Conservation (phyloP, 2,888 invertebrate genomes). For the Elegia similella region DNA sequence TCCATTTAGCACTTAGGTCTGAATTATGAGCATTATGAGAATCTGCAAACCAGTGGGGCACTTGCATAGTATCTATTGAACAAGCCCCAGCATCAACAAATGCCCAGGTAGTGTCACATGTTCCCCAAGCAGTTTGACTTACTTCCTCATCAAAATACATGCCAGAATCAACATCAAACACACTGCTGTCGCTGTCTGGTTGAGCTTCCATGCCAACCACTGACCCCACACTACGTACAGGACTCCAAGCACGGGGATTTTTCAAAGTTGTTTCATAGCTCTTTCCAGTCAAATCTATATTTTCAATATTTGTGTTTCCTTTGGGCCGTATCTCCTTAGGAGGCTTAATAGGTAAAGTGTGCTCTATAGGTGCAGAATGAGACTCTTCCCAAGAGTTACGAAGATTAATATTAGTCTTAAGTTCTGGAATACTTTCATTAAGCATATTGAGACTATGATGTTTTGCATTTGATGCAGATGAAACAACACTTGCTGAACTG, state of each 20-base stretch:
- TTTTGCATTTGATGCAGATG: slow-evolving; percentile 82
- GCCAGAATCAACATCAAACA: slow-evolving; percentile 90
- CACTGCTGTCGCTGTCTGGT: slow-evolving; percentile 91
- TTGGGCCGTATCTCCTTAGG: slow-evolving; percentile 56
- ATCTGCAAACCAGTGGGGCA: slow-evolving; percentile 90
- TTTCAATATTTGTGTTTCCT: slow-evolving; percentile 58
- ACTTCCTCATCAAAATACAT: slow-evolving; percentile 91
- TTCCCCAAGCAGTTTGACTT: slow-evolving; percentile 88
- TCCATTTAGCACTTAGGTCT: slow-evolving; percentile 88
- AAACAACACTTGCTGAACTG: slow-evolving; percentile 88
- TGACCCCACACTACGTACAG: slow-evolving; percentile 92
- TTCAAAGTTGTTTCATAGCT: slow-evolving; percentile 87
- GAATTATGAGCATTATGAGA: slow-evolving; percentile 80
- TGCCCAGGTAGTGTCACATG: slow-evolving; percentile 90
- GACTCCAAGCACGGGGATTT: slow-evolving; percentile 93
- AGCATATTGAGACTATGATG: slow-evolving; percentile 85
- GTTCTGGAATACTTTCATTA: slow-evolving; percentile 61
- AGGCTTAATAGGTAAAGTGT: slow-evolving; percentile 83
- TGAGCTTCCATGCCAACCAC: slow-evolving; percentile 93
- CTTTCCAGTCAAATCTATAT: slow-evolving; percentile 83
- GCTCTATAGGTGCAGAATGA: slow-evolving; percentile 87
- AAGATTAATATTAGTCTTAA: slow-evolving; percentile 77
- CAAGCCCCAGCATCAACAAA: slow-evolving; percentile 92
- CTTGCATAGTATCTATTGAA: slow-evolving; percentile 85
- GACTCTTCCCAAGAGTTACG: slow-evolving; percentile 86